Evolutionary conservation across 2,113 vertebrate species (phyloP).

Genomic region (Rhinoderma darwinii): DNA sequence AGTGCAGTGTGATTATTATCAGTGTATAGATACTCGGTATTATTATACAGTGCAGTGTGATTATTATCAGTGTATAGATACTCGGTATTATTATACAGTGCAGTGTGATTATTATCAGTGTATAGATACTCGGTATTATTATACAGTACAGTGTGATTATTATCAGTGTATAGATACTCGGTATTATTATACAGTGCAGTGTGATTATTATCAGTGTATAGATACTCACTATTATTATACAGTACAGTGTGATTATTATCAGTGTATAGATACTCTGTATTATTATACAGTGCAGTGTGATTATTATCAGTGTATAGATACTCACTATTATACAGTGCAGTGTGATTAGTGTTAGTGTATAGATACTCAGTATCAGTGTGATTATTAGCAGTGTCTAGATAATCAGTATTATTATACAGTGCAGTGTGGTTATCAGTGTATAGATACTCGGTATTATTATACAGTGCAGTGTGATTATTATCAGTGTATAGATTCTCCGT

Average conservation of each 20-base stretch:
- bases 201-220: not conserved
- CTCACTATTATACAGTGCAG: not conserved
- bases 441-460: conserved; percentile 1
- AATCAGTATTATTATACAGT: no score
- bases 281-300: not conserved
- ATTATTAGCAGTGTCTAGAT: conserved; percentile 13
- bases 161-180: not conserved
- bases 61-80: conserved; percentile 4
- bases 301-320: conserved; percentile 4
- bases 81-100: not conserved
- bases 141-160: not conserved
- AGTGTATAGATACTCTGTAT: not conserved
- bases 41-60: not conserved
- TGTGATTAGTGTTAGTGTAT: no score
- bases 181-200: not conserved
- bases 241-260: conserved; percentile 4
- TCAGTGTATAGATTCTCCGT: not conserved
- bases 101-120: not conserved
- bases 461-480: conserved; percentile 11
- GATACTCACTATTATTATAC: conserved; percentile 11
- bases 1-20: conserved; percentile 6
- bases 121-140: not conserved
- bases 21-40: not conserved
- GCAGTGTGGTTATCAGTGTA: not conserved
- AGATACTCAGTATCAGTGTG: not conserved